Conservation (phyloP, 2,113 vertebrate genomes). For the Passerina amoena region DNA sequence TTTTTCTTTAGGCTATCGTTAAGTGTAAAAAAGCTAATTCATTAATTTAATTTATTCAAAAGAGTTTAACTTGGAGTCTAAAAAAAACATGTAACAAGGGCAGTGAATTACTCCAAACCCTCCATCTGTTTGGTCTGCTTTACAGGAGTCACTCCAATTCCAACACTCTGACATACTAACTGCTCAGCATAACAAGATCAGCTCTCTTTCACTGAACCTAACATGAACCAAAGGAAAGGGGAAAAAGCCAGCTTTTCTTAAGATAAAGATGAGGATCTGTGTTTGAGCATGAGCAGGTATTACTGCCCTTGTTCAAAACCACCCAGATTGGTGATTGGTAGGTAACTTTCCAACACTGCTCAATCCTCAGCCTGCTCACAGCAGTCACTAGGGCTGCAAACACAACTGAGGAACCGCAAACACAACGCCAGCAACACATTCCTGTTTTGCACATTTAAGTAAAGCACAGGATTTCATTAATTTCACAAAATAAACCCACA, state of each 20-base stretch:
- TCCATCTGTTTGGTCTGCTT: background rate
- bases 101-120: background rate
- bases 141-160: background rate
- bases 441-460: slow-evolving; percentile 78
- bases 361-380: background rate
- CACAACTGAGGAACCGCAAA: slow-evolving; percentile 73
- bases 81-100: background rate
- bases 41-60: background rate
- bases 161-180: background rate
- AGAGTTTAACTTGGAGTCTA: background rate
- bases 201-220: background rate
- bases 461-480: slow-evolving; percentile 63
- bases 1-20: background rate
- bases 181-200: background rate
- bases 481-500: slow-evolving; percentile 42
- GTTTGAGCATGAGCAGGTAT: background rate
- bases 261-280: background rate
- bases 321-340: background rate
- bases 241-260: background rate
- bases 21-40: background rate
- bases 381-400: background rate
- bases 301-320: background rate
- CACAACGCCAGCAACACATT: slow-evolving; percentile 65
- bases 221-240: background rate
- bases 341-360: background rate